Conservation (phyloP, 2,888 invertebrate genomes). For the Lasius platythorax region DNA sequence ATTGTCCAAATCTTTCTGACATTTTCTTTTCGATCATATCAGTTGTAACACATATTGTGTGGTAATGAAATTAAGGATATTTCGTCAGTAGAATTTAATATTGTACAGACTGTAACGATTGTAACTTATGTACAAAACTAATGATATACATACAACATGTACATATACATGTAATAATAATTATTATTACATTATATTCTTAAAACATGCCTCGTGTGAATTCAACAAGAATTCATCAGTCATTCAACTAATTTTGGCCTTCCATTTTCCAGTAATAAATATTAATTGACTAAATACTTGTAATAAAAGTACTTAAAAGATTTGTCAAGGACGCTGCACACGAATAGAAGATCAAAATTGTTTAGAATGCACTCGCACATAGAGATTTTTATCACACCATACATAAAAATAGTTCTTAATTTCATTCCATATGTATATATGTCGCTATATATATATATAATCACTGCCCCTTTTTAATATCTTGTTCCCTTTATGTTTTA, state of each 20-base stretch:
- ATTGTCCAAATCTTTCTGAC: slow-evolving; percentile 7
- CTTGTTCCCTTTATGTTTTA: slow-evolving; percentile 77
- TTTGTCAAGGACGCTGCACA: slow-evolving; percentile 61
- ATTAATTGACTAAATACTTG: slow-evolving; percentile 74
- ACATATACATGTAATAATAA: slow-evolving; percentile 79
- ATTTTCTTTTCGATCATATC: background rate
- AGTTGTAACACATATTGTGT: slow-evolving; percentile 23
- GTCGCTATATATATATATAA: slow-evolving; percentile 61
- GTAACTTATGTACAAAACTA: slow-evolving; percentile 83
- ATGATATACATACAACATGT: slow-evolving; percentile 82
- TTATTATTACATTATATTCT: slow-evolving; percentile 76
- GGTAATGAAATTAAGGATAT: slow-evolving; percentile 56
- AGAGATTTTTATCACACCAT: slow-evolving; percentile 70
- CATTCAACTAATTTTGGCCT: slow-evolving; percentile 73
- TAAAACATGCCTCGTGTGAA: slow-evolving; percentile 69
- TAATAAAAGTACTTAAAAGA: slow-evolving; percentile 69
- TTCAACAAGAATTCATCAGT: slow-evolving; percentile 75
- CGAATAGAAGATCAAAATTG: slow-evolving; percentile 76
- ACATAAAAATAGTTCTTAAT: slow-evolving; percentile 80
- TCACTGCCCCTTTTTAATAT: slow-evolving; percentile 67
- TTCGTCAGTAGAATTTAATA: slow-evolving; percentile 78
- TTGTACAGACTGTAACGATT: slow-evolving; percentile 80
- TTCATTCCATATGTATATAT: slow-evolving; percentile 66
- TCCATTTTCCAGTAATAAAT: slow-evolving; percentile 73
- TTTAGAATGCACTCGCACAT: slow-evolving; percentile 68